These are phyloP conservation scores for Micromesistius poutassou DNA, from an alignment of 2,797 vertebrate species.

Conservation along the genomic window DNA sequence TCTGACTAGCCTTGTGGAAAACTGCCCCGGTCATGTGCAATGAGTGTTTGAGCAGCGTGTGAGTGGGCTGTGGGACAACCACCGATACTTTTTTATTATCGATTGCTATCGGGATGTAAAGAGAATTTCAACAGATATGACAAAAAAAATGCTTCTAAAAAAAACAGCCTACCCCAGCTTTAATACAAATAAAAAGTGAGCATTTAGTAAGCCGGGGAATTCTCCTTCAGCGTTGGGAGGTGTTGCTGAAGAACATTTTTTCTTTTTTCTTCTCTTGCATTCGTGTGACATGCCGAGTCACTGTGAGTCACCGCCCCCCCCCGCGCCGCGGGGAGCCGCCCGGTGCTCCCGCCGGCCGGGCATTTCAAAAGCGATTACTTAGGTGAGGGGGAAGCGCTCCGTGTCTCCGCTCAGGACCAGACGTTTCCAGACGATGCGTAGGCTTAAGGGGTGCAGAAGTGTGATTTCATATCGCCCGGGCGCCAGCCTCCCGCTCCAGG, in stretches of 20 bases:
- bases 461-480: background rate
- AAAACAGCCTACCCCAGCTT: background rate
- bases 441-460: background rate
- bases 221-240: too few species aligned
- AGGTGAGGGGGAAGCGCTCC: background rate
- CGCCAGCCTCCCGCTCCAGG: background rate
- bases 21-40: too few species aligned
- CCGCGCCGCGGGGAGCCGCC: background rate
- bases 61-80: too few species aligned
- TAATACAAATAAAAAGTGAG: background rate
- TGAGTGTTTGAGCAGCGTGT: too few species aligned
- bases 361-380: background rate
- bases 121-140: too few species aligned
- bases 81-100: too few species aligned
- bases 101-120: too few species aligned
- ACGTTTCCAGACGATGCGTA: background rate
- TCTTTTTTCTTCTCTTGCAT: background rate
- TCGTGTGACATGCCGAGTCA: background rate
- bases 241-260: too few species aligned
- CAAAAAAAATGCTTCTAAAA: too few species aligned
- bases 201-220: background rate
- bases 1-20: too few species aligned
- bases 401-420: background rate
- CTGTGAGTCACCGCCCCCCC: background rate
- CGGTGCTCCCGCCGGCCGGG: background rate